Evolutionary conservation across 2,797 vertebrate species (phyloP).

Genomic region (Oophaga sylvatica): DNA sequence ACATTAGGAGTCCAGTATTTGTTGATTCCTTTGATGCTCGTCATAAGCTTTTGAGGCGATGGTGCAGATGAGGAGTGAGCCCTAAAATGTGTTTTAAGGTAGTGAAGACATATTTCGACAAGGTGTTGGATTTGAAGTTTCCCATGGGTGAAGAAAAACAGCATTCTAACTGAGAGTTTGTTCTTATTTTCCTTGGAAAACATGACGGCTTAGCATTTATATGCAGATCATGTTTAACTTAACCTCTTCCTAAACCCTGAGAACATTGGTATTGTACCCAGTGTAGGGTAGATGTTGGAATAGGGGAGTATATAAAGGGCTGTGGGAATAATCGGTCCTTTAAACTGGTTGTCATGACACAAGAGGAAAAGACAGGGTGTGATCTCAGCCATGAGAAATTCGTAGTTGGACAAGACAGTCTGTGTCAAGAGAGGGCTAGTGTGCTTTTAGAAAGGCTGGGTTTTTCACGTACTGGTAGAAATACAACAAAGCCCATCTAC

Average conservation of each 20-base stretch:
- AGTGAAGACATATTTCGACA: not conserved
- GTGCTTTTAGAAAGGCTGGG: not conserved
- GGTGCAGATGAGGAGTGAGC: too few relatives aligned
- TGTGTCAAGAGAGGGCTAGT: not conserved
- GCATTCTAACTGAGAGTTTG: not conserved
- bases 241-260: constrained; percentile 12
- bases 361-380: constrained; percentile 19
- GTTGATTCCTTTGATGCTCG: too few relatives aligned
- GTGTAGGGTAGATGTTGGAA: constrained; percentile 2
- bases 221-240: not conserved
- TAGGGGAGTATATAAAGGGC: constrained; percentile 21
- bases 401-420: not conserved
- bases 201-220: not conserved
- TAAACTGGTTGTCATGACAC: constrained; percentile 54
- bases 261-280: constrained; percentile 8
- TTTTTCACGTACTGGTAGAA: not conserved
- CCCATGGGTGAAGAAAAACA: not conserved
- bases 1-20: too few relatives aligned
- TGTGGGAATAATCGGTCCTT: constrained; percentile 38
- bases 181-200: not conserved
- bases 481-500: not conserved
- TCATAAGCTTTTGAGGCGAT: not conserved
- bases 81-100: too few relatives aligned
- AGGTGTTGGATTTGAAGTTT: not conserved
- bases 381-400: constrained; percentile 54